These are phyloP conservation scores for Drosophila putrida DNA, from an alignment of 2,888 invertebrate species.

Conservation along the genomic window DNA sequence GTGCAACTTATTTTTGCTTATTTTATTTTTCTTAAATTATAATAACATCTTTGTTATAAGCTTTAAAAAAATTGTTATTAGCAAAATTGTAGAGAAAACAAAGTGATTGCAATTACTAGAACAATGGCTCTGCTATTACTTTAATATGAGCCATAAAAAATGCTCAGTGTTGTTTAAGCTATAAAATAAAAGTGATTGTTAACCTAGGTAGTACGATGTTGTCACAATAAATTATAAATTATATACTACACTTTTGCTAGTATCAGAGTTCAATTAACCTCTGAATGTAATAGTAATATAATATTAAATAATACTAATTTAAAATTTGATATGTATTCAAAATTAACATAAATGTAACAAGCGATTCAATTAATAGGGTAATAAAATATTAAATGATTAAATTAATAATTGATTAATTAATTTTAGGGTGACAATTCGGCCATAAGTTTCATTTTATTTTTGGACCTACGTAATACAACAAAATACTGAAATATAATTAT, in stretches of 20 bases:
- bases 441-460: no score
- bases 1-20: background rate
- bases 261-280: background rate
- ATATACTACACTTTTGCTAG: background rate
- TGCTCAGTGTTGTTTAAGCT: background rate
- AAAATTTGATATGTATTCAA: no score
- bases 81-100: background rate
- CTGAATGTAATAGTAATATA: background rate
- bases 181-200: background rate
- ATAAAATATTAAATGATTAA: no score
- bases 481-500: no score
- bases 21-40: background rate
- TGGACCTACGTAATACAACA: no score
- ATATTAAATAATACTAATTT: background rate
- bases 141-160: slow-evolving; percentile 11
- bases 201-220: background rate
- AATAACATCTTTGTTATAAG: slow-evolving; percentile 8
- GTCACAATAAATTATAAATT: background rate
- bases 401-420: no score
- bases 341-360: no score
- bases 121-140: slow-evolving; percentile 3
- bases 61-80: background rate
- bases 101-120: slow-evolving; percentile 1
- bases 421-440: no score
- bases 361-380: no score